Conservation (phyloP, 2,797 vertebrate genomes). For the Spatula clypeata region DNA sequence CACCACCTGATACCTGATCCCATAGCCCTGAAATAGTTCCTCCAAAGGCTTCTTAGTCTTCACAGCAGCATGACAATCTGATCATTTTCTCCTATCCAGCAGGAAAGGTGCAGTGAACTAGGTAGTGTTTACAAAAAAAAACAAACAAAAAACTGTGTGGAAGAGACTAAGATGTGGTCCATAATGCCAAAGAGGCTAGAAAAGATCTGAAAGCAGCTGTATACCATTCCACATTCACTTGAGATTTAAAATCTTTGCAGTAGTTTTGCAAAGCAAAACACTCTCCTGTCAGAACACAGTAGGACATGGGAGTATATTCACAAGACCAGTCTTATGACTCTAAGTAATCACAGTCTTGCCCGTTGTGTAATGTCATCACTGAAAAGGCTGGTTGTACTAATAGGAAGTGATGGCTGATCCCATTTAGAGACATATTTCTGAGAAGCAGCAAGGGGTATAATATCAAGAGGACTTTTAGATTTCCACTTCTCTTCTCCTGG, state of each 20-base stretch:
- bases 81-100: background rate
- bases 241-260: slow-evolving; percentile 58
- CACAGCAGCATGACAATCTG: background rate
- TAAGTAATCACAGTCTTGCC: slow-evolving; percentile 75
- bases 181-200: background rate
- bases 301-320: slow-evolving; percentile 63
- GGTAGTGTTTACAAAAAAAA: background rate
- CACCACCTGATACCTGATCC: background rate
- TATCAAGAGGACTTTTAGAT: slow-evolving; percentile 63
- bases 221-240: background rate
- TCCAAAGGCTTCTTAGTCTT: background rate
- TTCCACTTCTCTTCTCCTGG: slow-evolving; percentile 58
- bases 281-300: background rate
- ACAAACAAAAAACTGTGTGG: background rate
- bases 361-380: slow-evolving; percentile 57
- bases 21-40: background rate
- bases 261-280: slow-evolving; percentile 57
- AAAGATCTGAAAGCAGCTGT: background rate
- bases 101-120: background rate
- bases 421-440: slow-evolving; percentile 71
- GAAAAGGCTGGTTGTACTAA: slow-evolving; percentile 79
- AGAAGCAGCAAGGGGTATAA: slow-evolving; percentile 56
- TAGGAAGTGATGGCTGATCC: slow-evolving; percentile 82
- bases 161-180: background rate
- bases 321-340: slow-evolving; percentile 73